Percentiles rank a stretch among this genome's conserved stretches.
These are phyloP conservation scores for Linurgus olivaceus DNA, from an alignment of 2,797 vertebrate genomes.

Conservation along the genomic window DNA sequence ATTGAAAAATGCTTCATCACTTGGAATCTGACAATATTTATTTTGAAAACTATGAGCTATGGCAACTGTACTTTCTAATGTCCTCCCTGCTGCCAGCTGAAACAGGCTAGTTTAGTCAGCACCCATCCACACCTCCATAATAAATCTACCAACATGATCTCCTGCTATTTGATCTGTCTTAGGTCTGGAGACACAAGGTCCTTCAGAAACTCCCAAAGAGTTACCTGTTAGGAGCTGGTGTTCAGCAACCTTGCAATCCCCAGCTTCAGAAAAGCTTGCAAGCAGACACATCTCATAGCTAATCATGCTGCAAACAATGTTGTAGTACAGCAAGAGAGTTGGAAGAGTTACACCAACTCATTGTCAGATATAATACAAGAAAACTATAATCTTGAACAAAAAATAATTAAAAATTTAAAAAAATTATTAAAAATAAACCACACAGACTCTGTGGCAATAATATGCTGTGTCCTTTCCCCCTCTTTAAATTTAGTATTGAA, in stretches of 20 bases:
- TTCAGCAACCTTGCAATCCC: not conserved
- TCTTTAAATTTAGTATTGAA: not conserved
- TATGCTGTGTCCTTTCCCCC: rapidly evolving
- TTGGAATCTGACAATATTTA: not conserved
- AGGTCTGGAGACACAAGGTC: not conserved
- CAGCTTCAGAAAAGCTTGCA: not conserved
- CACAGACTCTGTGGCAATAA: not conserved
- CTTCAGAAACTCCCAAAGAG: not conserved
- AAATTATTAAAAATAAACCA: not conserved
- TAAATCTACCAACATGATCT: not conserved
- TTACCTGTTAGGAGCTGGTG: not conserved
- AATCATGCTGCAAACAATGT: not conserved
- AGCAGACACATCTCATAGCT: not conserved
- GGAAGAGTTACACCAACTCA: not conserved
- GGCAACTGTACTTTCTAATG: not conserved
- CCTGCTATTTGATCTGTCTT: not conserved
- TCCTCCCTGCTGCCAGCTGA: not conserved
- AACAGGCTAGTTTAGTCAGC: not conserved
- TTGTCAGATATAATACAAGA: not conserved
- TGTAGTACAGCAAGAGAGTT: not conserved
- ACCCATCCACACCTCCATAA: not conserved
- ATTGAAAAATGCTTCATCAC: not conserved
- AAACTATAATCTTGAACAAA: not conserved
- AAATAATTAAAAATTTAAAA: rapidly evolving
- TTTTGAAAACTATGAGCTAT: not conserved